These are phyloP conservation scores for Cacoxenus indagator DNA, from an alignment of 2,888 invertebrate genomes.

Conservation along the genomic window DNA sequence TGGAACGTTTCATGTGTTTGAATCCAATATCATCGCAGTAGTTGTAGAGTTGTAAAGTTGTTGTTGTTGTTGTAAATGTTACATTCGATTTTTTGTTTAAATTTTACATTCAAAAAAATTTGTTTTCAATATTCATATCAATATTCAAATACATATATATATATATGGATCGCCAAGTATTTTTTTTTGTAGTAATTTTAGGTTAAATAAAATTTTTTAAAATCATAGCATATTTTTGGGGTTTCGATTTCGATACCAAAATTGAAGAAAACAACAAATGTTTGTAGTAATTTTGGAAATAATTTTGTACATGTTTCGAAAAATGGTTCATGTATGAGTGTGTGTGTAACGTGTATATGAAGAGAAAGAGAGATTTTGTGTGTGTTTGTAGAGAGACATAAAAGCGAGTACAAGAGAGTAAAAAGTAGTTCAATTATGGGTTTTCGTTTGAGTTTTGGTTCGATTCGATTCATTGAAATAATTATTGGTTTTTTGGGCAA, in stretches of 20 bases:
- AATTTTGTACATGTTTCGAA: conserved; percentile 17
- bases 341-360: conserved; percentile 23
- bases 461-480: conserved; percentile 16
- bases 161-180: conserved; percentile 68
- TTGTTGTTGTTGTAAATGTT: conserved; percentile 15
- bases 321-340: conserved; percentile 19
- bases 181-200: conserved; percentile 37
- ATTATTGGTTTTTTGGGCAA: conserved; percentile 37
- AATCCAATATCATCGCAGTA: neutral
- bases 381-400: conserved; percentile 10
- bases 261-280: conserved; percentile 40
- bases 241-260: conserved; percentile 27
- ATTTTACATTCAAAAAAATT: conserved; percentile 35
- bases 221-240: conserved; percentile 36
- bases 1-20: neutral
- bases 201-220: conserved; percentile 27
- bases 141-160: conserved; percentile 48
- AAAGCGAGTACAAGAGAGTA: neutral
- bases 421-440: conserved; percentile 29
- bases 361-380: conserved; percentile 25
- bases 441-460: conserved; percentile 19
- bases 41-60: conserved; percentile 15
- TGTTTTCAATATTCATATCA: conserved; percentile 38
- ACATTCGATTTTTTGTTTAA: conserved; percentile 36
- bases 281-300: conserved; percentile 46